These are phyloP conservation scores for Drosophila virilis DNA, from an alignment of 1,140 invertebrate genomes.

Conservation along the genomic window DNA sequence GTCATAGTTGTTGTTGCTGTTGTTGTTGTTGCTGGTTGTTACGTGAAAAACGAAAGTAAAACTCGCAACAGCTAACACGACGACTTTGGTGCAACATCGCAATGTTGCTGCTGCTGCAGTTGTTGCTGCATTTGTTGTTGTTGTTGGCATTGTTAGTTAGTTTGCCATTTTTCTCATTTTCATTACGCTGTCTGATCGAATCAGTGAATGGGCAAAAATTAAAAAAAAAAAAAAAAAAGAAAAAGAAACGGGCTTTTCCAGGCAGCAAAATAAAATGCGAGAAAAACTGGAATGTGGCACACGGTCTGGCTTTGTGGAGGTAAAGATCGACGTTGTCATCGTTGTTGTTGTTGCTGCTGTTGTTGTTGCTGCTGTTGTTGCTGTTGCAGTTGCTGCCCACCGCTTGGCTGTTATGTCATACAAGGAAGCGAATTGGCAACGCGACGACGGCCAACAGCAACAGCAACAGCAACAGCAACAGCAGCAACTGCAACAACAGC, in stretches of 20 bases:
- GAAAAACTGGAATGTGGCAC: constrained; percentile 77
- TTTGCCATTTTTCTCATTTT: constrained; percentile 64
- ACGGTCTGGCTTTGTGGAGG: constrained; percentile 59
- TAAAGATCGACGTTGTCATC: constrained; percentile 72
- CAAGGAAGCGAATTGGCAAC: constrained; percentile 71
- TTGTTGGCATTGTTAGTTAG: constrained; percentile 78
- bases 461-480: too few species aligned
- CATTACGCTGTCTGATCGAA: constrained; percentile 76
- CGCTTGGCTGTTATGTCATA: constrained; percentile 74
- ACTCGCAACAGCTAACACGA: constrained; percentile 52
- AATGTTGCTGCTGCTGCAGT: constrained; percentile 24
- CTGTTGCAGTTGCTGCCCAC: constrained; percentile 38
- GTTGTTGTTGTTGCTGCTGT: constrained; percentile 29
- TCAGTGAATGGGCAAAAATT: constrained; percentile 70
- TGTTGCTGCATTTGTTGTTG: constrained; percentile 23
- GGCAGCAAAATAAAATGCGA: constrained; percentile 20
- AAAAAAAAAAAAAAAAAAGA: constrained; percentile 16
- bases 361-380: background rate
- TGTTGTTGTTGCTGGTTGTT: constrained; percentile 37
- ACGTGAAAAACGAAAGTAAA: constrained; percentile 82
- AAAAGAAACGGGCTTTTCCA: constrained; percentile 73
- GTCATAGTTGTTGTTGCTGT: constrained; percentile 5
- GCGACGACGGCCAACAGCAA: constrained; percentile 63
- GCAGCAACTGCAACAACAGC: constrained; percentile 14
- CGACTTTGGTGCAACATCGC: constrained; percentile 68